Base-by-base conservation (phyloP, 2,113 vertebrate genomes). In the Hiodon tergisus region DNA sequence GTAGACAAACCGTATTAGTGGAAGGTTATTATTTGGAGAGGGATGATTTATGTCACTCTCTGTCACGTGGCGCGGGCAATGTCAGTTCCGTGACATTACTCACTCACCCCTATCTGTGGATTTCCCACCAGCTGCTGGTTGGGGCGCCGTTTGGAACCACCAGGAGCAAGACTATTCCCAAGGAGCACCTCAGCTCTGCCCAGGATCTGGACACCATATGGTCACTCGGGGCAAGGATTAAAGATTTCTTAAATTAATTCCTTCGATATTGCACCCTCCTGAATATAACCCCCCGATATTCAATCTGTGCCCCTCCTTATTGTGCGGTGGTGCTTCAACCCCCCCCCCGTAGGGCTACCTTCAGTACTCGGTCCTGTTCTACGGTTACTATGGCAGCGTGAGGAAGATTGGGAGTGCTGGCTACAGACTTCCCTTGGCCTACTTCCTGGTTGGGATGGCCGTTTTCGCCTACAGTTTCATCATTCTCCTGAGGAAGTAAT, bases 391-490 rank as follows among this genome's bases (percentile, higher is more conserved):
- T 0, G 94, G 97, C n/a, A 89, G 86, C 0, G 92, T 95, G 62
- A 90, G 95, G 79, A 93, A 92, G 81, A 96, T 98, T 6, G 97
- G 97, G 61, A 90, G 92, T 2, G 95, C 94, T 0, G 96, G 97
- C 1, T 99, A 99, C 76, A 87, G 94, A 2, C 84, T 98, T 76
- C 97, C 97, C 0, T 88, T 99, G 55, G 97, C 97, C 0, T 99
- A 99, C 78, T 99, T 99, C 87, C 91, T 98, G 78, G 97, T 98
- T 68, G 97, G 97, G 70, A 97, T 98, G 95, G 96, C 95, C 0
- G 95, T 98, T 69, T 99, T 98, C 77, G 97, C 95, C 53, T 98
- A 96, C 90, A 98, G 97, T 84, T 99, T 99, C 92, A 92, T 99
- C 91, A 93, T 95, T 74, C 93, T 99, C n/a, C 82, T 99, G 47